These are phyloP conservation scores for Caligus rogercresseyi DNA, from an alignment of 1,140 invertebrate species.

Conservation along the genomic window DNA sequence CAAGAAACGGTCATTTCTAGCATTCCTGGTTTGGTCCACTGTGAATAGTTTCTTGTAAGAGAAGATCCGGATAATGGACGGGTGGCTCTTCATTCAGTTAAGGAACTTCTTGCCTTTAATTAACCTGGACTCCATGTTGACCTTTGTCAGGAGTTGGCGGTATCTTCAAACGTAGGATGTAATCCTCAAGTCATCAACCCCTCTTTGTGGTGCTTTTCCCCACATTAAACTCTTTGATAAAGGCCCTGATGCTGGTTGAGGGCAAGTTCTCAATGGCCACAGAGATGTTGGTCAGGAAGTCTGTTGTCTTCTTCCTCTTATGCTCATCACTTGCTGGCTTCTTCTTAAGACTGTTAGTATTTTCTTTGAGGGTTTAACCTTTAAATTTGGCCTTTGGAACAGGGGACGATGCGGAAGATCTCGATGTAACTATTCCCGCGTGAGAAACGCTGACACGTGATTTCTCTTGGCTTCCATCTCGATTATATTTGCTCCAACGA, in stretches of 20 bases:
- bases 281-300: neutral
- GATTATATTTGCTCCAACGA: neutral
- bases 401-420: no score
- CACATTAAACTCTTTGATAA: neutral
- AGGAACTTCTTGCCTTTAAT: neutral
- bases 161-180: neutral
- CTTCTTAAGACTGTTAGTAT: neutral
- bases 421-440: neutral
- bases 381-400: no score
- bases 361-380: no score
- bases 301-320: neutral
- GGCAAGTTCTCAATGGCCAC: neutral
- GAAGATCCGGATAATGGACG: neutral
- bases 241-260: neutral
- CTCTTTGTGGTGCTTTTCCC: neutral
- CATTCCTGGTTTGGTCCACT: neutral
- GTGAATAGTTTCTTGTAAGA: neutral
- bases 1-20: neutral
- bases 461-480: neutral
- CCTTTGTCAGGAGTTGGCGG: neutral
- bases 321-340: neutral
- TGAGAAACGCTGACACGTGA: neutral
- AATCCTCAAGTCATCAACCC: neutral
- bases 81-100: neutral
- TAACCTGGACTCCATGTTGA: neutral